phyloP scores from a whole-genome alignment of 1,140 invertebrate genomes.

The Rhyacophila brunnea region DNA sequence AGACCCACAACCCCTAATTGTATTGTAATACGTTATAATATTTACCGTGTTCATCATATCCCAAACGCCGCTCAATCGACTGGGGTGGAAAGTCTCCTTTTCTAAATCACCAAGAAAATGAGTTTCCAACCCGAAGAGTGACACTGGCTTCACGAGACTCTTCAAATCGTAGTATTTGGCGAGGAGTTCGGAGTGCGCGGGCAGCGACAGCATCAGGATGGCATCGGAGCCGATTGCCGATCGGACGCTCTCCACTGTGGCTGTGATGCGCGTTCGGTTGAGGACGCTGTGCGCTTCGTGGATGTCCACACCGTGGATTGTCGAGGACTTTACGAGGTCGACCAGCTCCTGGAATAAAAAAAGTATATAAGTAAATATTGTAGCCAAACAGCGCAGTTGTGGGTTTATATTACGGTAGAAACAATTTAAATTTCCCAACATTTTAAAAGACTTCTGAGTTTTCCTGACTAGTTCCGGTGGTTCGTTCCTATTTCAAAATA shows the following conservation, averaged over 20 bases:
- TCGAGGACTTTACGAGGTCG: conserved; percentile 50
- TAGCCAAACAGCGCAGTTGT: no score
- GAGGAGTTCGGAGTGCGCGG: conserved; percentile 61
- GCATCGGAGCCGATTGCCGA: conserved; percentile 55
- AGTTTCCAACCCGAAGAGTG: conserved; percentile 68
- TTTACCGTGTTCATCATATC: conserved; percentile 76
- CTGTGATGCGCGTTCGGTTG: conserved; percentile 56
- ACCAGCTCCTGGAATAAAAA: conserved; percentile 51
- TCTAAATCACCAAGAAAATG: conserved; percentile 65
- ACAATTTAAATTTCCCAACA: no score
- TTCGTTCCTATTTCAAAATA: no score
- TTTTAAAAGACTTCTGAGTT: no score
- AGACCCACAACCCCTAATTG: no score
- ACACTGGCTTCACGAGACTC: conserved; percentile 59
- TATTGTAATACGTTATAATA: no score
- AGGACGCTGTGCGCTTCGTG: conserved; percentile 57
- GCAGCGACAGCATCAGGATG: conserved; percentile 60
- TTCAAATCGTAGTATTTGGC: conserved; percentile 72
- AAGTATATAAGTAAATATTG: conserved; percentile 8
- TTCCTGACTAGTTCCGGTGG: no score
- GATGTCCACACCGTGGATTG: conserved; percentile 66
- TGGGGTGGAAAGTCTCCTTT: conserved; percentile 72
- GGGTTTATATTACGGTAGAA: no score
- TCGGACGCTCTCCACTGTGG: conserved; percentile 59
- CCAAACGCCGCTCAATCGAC: conserved; percentile 71